Conservation (phyloP, 2,797 vertebrate genomes). For the Aselliscus stoliczkanus region DNA sequence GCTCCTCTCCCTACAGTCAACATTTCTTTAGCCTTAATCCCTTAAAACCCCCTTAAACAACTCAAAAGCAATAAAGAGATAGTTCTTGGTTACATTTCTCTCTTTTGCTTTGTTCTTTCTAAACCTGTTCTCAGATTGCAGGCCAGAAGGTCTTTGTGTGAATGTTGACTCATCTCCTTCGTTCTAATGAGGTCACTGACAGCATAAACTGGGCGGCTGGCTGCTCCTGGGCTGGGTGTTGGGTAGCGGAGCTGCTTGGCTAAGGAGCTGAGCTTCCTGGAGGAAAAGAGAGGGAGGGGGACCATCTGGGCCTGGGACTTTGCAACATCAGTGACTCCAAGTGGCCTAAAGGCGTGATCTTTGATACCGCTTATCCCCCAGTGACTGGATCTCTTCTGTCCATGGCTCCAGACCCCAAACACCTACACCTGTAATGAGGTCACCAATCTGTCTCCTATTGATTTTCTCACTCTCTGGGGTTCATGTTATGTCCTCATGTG, state of each 20-base stretch:
- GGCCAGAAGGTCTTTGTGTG: slow-evolving; percentile 64
- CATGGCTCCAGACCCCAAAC: background rate
- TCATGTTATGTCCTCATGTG: background rate
- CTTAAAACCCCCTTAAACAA: slow-evolving; percentile 74
- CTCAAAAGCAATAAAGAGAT: slow-evolving; percentile 62
- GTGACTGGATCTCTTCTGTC: background rate
- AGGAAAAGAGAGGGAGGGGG: background rate
- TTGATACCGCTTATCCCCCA: background rate
- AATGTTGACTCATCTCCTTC: slow-evolving; percentile 60
- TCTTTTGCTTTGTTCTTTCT: slow-evolving; percentile 64
- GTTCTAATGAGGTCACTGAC: slow-evolving; percentile 45
- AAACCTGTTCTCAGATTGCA: slow-evolving; percentile 71
- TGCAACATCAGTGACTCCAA: background rate
- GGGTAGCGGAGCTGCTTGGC: slow-evolving; percentile 45
- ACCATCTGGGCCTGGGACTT: background rate
- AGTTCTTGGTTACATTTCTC: slow-evolving; percentile 68
- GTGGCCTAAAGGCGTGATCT: background rate
- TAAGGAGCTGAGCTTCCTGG: background rate
- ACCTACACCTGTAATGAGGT: background rate
- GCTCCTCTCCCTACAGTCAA: slow-evolving; percentile 48
- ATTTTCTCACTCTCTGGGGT: background rate
- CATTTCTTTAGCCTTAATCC: slow-evolving; percentile 72
- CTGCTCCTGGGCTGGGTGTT: background rate
- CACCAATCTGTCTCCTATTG: background rate
- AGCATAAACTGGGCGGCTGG: background rate